Evolutionary conservation across 2,797 vertebrate species (phyloP).

Genomic region (Coreius guichenoti): DNA sequence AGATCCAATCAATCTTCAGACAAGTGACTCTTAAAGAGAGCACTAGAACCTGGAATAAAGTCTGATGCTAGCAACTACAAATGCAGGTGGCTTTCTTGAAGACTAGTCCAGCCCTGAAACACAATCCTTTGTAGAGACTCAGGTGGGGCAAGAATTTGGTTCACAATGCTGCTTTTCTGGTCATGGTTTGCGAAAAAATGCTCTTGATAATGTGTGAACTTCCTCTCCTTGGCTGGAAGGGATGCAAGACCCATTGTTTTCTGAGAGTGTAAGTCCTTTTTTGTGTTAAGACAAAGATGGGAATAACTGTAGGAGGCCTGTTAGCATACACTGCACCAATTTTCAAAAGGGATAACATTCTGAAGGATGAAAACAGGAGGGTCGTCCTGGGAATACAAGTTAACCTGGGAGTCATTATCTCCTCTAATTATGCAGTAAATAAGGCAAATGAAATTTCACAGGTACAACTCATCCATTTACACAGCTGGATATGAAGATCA

Average conservation of each 20-base stretch:
- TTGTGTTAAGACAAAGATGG: not conserved
- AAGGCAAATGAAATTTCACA: conserved; percentile 41
- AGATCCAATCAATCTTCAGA: conserved; percentile 43
- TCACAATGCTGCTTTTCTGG: conserved; percentile 24
- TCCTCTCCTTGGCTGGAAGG: conserved; percentile 8
- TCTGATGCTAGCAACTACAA: conserved; percentile 13
- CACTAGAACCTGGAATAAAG: not conserved
- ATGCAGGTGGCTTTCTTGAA: conserved; percentile 12
- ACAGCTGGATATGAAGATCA: conserved; percentile 34
- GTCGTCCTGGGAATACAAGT: conserved; percentile 22
- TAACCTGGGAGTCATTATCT: conserved; percentile 47
- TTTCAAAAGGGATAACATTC: conserved; percentile 8
- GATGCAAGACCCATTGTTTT: conserved; percentile 20
- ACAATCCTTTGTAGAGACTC: not conserved
- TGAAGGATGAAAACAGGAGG: conserved; percentile 23
- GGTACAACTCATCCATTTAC: conserved; percentile 35
- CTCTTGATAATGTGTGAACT: not conserved
- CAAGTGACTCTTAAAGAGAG: conserved; percentile 31
- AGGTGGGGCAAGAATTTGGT: conserved; percentile 21
- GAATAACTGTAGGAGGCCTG: conserved; percentile 24
- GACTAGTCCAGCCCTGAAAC: not conserved
- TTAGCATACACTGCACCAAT: conserved; percentile 17
- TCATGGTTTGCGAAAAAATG: not conserved
- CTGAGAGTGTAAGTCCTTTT: not conserved
- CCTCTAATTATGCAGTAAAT: conserved; percentile 47